Conservation (phyloP, 37 sponge, comb jelly and placozoan species). For the Axinella damicornis region DNA sequence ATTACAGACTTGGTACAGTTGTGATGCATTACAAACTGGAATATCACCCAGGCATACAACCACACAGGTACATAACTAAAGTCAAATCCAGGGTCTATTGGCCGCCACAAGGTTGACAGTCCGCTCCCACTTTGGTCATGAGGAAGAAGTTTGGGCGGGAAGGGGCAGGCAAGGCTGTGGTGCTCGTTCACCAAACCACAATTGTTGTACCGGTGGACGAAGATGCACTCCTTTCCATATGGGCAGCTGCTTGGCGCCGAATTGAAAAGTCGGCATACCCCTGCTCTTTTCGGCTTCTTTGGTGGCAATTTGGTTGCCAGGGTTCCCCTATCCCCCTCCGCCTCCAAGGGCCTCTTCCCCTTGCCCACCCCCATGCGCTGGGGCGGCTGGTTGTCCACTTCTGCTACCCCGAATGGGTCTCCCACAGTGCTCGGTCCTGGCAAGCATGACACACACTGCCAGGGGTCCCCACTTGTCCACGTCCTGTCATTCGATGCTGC, state of each 20-base stretch:
- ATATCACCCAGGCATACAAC: no score
- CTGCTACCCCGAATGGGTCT: neutral
- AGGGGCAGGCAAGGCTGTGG: neutral
- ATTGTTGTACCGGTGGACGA: neutral
- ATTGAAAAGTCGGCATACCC: neutral
- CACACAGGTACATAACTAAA: no score
- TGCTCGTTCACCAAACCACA: neutral
- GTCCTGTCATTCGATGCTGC: neutral
- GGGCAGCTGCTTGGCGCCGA: slow-evolving; percentile 5
- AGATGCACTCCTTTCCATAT: slow-evolving; percentile 5
- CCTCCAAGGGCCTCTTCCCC: neutral
- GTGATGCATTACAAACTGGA: no score
- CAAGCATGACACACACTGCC: neutral
- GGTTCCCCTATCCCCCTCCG: neutral
- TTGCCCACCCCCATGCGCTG: neutral
- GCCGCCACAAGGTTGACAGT: no score
- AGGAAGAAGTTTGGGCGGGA: no score
- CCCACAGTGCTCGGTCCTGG: neutral
- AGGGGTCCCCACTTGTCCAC: slow-evolving; percentile 1
- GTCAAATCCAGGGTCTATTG: no score
- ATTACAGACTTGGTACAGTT: no score
- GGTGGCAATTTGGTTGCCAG: neutral
- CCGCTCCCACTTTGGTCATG: no score
- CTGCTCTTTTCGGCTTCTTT: neutral
- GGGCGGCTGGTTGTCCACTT: neutral